Evolutionary conservation across 2,797 vertebrate species (phyloP).

Genomic region (Moxostoma hubbsi): DNA sequence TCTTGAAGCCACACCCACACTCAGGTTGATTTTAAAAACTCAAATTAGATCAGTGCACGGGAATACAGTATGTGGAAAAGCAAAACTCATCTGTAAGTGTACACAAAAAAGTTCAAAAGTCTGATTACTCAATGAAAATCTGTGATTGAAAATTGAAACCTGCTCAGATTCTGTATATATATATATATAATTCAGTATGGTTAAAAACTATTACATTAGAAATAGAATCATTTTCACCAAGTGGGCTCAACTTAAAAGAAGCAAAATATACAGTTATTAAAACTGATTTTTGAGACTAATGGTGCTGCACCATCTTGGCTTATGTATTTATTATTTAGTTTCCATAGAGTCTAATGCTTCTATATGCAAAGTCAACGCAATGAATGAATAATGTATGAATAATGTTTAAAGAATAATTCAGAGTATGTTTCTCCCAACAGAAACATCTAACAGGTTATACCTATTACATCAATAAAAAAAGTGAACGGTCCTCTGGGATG

Average conservation of each 20-base stretch:
- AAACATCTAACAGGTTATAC: constrained; percentile 1
- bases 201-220: no score
- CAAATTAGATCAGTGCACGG: background rate
- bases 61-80: background rate
- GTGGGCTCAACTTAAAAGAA: background rate
- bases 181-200: no score
- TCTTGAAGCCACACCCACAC: no score
- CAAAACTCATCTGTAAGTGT: background rate
- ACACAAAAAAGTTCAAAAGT: no score
- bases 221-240: background rate
- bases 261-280: background rate
- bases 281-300: background rate
- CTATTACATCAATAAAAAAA: background rate
- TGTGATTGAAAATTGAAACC: no score
- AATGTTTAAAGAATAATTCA: background rate
- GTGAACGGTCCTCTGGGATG: constrained; percentile 2
- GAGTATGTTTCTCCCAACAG: background rate
- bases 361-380: background rate
- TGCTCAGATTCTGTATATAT: no score
- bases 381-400: background rate
- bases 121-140: no score
- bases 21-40: no score
- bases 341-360: background rate
- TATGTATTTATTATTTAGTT: background rate
- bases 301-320: background rate